Evolutionary conservation across 2,113 vertebrate species (phyloP).

Genomic region (Gopherus evgoodei): DNA sequence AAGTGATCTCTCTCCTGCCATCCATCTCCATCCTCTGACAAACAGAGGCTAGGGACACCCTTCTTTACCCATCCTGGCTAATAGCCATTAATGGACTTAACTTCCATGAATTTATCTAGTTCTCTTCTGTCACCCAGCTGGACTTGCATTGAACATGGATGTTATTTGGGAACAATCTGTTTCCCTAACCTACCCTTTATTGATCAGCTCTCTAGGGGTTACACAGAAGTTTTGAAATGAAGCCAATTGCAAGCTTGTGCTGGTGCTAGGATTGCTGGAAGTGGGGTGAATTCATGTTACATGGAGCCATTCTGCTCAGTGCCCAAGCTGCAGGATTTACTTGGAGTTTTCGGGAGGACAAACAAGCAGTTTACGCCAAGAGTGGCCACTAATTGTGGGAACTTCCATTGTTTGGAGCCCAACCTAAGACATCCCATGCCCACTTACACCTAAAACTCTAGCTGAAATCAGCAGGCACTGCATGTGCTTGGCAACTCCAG

Average conservation of each 20-base stretch:
- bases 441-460: neutral
- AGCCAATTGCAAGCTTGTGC: rapidly evolving
- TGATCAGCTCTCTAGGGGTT: neutral
- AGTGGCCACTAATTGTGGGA: neutral
- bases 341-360: neutral
- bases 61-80: no score
- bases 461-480: neutral
- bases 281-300: conserved; percentile 26
- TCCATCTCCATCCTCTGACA: no score
- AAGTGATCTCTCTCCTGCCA: no score
- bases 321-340: neutral
- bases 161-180: neutral
- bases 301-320: neutral
- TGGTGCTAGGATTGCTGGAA: neutral
- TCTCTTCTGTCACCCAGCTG: neutral
- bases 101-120: no score
- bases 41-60: no score
- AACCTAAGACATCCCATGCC: neutral
- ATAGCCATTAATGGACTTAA: no score
- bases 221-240: neutral
- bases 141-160: rapidly evolving
- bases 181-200: neutral
- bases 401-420: neutral
- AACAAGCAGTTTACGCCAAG: neutral
- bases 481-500: neutral